Evolutionary conservation across 2,888 invertebrate genomes (phyloP).

Genomic region (Gandaritis pyraliata): DNA sequence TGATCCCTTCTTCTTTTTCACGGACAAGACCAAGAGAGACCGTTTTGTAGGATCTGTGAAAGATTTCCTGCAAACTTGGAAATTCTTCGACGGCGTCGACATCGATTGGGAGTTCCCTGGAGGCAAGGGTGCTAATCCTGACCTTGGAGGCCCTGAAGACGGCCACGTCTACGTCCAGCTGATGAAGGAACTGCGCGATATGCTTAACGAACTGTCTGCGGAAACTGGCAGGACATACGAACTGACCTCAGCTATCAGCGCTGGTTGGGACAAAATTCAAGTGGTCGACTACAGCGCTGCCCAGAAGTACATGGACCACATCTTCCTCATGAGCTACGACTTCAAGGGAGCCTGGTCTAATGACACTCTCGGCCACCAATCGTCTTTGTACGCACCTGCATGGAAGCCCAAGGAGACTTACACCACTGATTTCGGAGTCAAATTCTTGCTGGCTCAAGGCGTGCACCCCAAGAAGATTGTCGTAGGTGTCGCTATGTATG

Average conservation of each 20-base stretch:
- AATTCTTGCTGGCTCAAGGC: slow-evolving; percentile 75
- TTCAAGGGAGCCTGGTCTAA: slow-evolving; percentile 82
- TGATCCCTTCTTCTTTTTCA: slow-evolving; percentile 79
- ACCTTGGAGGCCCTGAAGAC: slow-evolving; percentile 74
- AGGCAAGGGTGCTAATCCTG: slow-evolving; percentile 78
- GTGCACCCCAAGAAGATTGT: slow-evolving; percentile 76
- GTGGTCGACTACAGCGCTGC: slow-evolving; percentile 77
- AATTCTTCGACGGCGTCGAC: slow-evolving; percentile 80
- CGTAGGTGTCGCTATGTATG: slow-evolving; percentile 80
- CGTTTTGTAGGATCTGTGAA: slow-evolving; percentile 77
- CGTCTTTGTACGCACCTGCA: slow-evolving; percentile 71
- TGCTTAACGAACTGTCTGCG: slow-evolving; percentile 72
- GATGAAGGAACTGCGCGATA: slow-evolving; percentile 76
- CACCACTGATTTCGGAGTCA: slow-evolving; percentile 79
- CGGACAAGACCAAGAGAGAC: slow-evolving; percentile 68
- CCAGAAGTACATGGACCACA: slow-evolving; percentile 80
- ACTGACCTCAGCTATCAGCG: slow-evolving; percentile 78
- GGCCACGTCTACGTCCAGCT: slow-evolving; percentile 70
- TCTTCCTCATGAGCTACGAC: slow-evolving; percentile 80
- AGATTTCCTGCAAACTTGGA: slow-evolving; percentile 79
- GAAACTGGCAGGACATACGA: slow-evolving; percentile 77
- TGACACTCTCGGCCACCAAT: slow-evolving; percentile 75
- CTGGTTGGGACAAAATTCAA: slow-evolving; percentile 81
- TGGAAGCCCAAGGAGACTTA: slow-evolving; percentile 78
- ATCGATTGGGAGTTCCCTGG: slow-evolving; percentile 83